These are phyloP conservation scores for Papilio aristodemus DNA, from an alignment of 1,140 invertebrate genomes.

Conservation along the genomic window DNA sequence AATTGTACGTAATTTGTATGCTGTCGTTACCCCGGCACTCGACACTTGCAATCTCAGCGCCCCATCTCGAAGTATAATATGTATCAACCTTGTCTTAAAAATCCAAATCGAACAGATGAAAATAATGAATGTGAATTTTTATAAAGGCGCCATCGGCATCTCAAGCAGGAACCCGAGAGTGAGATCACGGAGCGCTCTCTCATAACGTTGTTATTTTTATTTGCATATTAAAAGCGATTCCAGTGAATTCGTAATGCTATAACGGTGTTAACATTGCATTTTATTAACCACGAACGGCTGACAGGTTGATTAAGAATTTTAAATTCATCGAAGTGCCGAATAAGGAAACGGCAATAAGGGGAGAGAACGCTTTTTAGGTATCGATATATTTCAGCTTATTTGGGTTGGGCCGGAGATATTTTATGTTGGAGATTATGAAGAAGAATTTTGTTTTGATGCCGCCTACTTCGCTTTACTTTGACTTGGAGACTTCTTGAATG, in stretches of 20 bases:
- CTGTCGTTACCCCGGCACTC: constrained; percentile 59
- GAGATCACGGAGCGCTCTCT: constrained; percentile 52
- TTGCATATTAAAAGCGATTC: constrained; percentile 57
- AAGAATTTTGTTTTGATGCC: constrained; percentile 12
- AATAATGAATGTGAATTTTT: constrained; percentile 69
- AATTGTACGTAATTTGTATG: constrained; percentile 43
- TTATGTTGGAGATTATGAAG: constrained; percentile 32
- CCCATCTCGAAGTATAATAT: constrained; percentile 64
- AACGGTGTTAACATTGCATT: constrained; percentile 72
- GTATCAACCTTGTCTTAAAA: constrained; percentile 64
- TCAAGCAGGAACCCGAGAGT: constrained; percentile 50
- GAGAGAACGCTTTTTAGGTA: constrained; percentile 43
- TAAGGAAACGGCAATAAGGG: constrained; percentile 41
- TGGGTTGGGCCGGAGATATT: constrained; percentile 41
- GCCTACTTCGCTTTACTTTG: neutral
- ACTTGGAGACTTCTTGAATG: neutral
- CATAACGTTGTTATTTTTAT: constrained; percentile 71
- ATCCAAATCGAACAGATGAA: constrained; percentile 58
- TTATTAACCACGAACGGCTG: constrained; percentile 53
- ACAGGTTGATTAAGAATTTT: constrained; percentile 68
- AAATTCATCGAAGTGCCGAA: constrained; percentile 46
- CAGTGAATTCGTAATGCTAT: constrained; percentile 63
- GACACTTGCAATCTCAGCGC: constrained; percentile 67
- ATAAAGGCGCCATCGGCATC: constrained; percentile 55
- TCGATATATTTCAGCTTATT: constrained; percentile 46